A percentile compares a stretch with the other conserved stretches of the same genome.
Evolutionary conservation across 1,140 invertebrate species (phyloP).

Genomic region (Telenomus remus): DNA sequence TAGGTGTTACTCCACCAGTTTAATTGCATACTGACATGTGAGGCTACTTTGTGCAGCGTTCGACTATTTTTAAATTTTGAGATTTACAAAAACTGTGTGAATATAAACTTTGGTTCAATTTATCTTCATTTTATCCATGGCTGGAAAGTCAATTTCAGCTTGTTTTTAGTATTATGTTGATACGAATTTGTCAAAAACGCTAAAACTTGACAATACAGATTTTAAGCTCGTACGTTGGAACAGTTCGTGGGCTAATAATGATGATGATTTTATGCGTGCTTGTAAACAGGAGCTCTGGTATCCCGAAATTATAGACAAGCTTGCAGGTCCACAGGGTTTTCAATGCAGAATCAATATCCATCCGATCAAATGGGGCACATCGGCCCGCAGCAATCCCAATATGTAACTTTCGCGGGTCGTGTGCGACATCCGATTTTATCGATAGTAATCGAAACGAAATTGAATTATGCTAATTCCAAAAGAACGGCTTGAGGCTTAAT

Average conservation of each 20-base stretch:
- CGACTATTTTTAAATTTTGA: too few relatives aligned
- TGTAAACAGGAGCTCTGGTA: neutral
- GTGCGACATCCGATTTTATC: slow-evolving; percentile 26
- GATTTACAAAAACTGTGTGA: too few relatives aligned
- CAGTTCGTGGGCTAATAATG: neutral
- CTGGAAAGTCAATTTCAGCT: too few relatives aligned
- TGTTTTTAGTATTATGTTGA: too few relatives aligned
- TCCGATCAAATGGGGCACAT: slow-evolving; percentile 29
- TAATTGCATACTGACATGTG: too few relatives aligned
- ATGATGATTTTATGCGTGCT: slow-evolving; percentile 2
- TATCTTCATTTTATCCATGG: too few relatives aligned
- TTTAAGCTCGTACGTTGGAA: neutral
- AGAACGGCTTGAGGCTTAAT: slow-evolving; percentile 1
- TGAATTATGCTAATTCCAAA: slow-evolving; percentile 24
- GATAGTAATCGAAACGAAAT: slow-evolving; percentile 23
- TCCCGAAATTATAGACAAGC: slow-evolving; percentile 5
- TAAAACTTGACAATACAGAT: too few relatives aligned
- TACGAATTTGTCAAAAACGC: too few relatives aligned
- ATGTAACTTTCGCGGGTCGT: slow-evolving; percentile 31
- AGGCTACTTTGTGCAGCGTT: too few relatives aligned
- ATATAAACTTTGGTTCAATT: too few relatives aligned
- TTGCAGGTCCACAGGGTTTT: neutral
- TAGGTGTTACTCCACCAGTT: too few relatives aligned
- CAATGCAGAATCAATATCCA: slow-evolving; percentile 21
- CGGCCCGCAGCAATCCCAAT: slow-evolving; percentile 28